Evolutionary conservation across 2,113 vertebrate species (phyloP), one percentile per base, ranked within the genome.

Genomic region (Zeus faber): DNA sequence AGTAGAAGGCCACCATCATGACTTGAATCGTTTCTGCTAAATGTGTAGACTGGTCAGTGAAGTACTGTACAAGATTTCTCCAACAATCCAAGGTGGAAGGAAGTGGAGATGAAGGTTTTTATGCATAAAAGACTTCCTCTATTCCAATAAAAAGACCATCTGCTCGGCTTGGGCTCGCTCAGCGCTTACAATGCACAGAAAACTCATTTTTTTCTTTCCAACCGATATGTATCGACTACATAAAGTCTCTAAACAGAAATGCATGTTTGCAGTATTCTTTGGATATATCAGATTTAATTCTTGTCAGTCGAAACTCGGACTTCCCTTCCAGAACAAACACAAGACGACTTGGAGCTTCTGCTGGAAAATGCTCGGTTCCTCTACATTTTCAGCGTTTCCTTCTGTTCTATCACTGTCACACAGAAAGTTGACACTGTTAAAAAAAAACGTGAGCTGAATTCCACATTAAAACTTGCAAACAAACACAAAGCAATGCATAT

Each of bases 1-100:
- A 88, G 82, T 83, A 82, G 77, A 90, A 91, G 85, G 88, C 88
- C 88, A 89, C 89, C 77, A 80, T 82, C 83, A 85, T 82, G 82
- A 89, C 76, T 69, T 58, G 69, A 43, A 77, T 77, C 55, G 61
- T 56, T 76, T 62, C 17, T 69, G 61, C 43, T 61, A 61, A 54
- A 44, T 39, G 21, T 59, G 64, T 47, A 67, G 50, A 66, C 21
- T 13, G 54, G 29, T 61, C 44, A 41, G 50, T 26, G 47, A 61
- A 55, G 51, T 24, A 62, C 66, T 60, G 63, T 54, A 57, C 72
- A 62, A 52, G 52, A 50, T 23, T 41, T 20, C 51, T 55, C 37
- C 59, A 61, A 45, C 37, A 54, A 61, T 46, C 56, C 57, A 57
- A 25, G 39, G 11, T 70, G 41, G 43, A 59, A 70, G 62, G 66